Base-by-base conservation (phyloP, 1,140 invertebrate species). In the Achroia grisella region DNA sequence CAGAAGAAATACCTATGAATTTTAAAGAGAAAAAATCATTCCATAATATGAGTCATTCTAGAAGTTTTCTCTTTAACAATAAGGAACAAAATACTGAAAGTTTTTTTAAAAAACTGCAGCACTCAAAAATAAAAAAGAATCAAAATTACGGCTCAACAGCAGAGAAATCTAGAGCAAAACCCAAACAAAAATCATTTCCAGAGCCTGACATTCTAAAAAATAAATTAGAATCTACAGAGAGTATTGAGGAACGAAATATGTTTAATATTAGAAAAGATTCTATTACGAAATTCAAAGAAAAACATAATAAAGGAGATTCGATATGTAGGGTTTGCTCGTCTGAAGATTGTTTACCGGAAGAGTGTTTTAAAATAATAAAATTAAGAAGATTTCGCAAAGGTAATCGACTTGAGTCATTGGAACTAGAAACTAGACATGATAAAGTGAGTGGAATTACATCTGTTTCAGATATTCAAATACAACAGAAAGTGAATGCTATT, bases 231-330 rank as follows among this genome's bases (percentile, higher is more conserved):
- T 6, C 17, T 6, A 23, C 17, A 3, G 2, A 23, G 6, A 23
- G 17, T 41, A 15, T 31, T 32, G 31, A 44, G 12, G 46, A 53
- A 13, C 41, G 48, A 39, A 10, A 14, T 14, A 52, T 45, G 30
- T 52, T 48, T 15, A 17, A 9, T 40, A 62, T 69, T 39, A 62
- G 54, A 55, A 72, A 72, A 54, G 65, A 72, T 50, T 67, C 62
- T 2, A 36, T 72, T 15, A 46, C 15, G 9, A 66, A 69, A 54
- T 69, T 59, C 39, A 62, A 60, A 40, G 65, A 69, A 36, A 43
- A 62, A 29, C 43, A 66, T n/a, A 47, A 47, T 39, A 48, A 37
- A 43, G 62, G 61, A 52, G 23, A 43, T 31, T 11, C 41, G 12
- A 28, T 59, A 39, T 69, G 65, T 36, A 9, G 41, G 14, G 23